Conservation (phyloP, 1,140 invertebrate genomes). For the Calephelis virginiensis region DNA sequence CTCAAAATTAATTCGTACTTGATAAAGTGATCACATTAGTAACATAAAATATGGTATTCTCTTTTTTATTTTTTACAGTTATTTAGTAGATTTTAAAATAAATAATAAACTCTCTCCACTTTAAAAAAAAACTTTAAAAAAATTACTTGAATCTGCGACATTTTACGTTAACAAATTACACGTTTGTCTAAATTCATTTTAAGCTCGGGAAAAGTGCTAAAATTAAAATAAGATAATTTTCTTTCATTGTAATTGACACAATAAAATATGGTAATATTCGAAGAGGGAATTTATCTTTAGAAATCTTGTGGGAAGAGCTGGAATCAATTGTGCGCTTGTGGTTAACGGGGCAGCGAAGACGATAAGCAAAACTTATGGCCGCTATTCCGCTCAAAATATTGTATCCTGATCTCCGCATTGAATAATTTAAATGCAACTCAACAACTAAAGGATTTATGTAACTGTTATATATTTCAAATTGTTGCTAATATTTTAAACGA, state of each 20-base stretch:
- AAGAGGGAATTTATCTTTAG: constrained; percentile 20
- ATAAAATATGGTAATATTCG: constrained; percentile 24
- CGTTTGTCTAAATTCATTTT: too few species aligned
- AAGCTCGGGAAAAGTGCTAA: too few species aligned
- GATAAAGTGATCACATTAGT: too few species aligned
- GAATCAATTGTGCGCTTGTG: constrained; percentile 23
- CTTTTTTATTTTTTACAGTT: too few species aligned
- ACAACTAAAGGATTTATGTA: constrained; percentile 11
- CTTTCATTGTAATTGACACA: constrained; percentile 15
- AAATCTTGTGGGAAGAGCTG: constrained; percentile 15
- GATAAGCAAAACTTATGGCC: constrained; percentile 25
- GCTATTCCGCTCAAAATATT: constrained; percentile 25
- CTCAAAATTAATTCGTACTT: too few species aligned
- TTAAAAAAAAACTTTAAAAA: too few species aligned
- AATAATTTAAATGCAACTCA: constrained; percentile 16
- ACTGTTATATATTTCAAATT: constrained; percentile 3
- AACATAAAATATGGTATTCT: too few species aligned
- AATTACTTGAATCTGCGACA: too few species aligned
- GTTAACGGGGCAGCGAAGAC: constrained; percentile 22
- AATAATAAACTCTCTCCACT: too few species aligned
- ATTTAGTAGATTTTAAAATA: too few species aligned
- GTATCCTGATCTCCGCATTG: constrained; percentile 17
- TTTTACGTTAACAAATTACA: too few species aligned
- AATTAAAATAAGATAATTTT: not conserved
- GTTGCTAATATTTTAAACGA: not conserved